Evolutionary conservation across 2,888 invertebrate species (phyloP).

Genomic region (Drosophila glabriapex): DNA sequence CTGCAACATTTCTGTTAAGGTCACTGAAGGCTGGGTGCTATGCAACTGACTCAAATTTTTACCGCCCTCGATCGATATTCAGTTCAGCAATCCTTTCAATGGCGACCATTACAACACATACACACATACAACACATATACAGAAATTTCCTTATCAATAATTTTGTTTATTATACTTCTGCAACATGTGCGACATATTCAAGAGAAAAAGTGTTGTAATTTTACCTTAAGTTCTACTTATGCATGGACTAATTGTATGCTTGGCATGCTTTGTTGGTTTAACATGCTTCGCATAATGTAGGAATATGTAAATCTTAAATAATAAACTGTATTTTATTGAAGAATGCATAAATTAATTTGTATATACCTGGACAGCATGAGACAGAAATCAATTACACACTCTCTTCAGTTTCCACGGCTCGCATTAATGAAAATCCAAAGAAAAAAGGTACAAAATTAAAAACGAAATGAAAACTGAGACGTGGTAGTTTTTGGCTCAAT

Average conservation of each 20-base stretch:
- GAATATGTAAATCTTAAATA: not conserved
- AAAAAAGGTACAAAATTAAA: slow-evolving; percentile 36
- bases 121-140: not conserved
- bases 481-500: slow-evolving; percentile 54
- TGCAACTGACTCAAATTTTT: no score
- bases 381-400: slow-evolving; percentile 73
- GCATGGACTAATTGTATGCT: not conserved
- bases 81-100: no score
- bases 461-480: slow-evolving; percentile 56
- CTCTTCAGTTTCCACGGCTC: slow-evolving; percentile 55
- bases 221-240: not conserved
- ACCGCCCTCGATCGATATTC: no score
- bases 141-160: not conserved
- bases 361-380: slow-evolving; percentile 44
- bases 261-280: not conserved
- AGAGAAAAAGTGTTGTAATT: not conserved
- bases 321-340: no score
- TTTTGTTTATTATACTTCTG: not conserved
- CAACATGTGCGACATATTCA: no score
- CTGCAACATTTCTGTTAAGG: no score
- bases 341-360: not conserved
- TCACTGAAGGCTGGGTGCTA: no score
- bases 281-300: not conserved
- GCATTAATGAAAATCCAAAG: slow-evolving; percentile 70
- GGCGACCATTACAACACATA: no score